These are phyloP conservation scores for Agapetus fuscipes DNA, from an alignment of 2,888 invertebrate genomes.

Conservation along the genomic window DNA sequence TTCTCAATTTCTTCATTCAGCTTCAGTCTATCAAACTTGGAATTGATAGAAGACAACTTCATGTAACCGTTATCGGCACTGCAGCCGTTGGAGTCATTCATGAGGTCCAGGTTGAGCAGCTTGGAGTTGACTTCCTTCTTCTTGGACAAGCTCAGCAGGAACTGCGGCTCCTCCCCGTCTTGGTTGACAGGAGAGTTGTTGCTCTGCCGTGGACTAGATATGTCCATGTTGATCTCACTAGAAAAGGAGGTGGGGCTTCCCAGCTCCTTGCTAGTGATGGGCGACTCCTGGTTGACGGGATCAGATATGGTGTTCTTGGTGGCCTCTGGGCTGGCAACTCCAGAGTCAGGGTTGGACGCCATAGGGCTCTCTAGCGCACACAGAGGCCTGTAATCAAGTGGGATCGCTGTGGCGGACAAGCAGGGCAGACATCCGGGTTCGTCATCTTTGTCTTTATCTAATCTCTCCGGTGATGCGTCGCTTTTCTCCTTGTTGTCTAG, in stretches of 20 bases:
- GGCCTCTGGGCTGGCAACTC: conserved; percentile 47
- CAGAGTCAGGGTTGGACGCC: conserved; percentile 41
- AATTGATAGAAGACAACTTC: background rate
- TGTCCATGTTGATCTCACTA: conserved; percentile 48
- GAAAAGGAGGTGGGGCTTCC: conserved; percentile 42
- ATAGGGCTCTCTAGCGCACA: conserved; percentile 32
- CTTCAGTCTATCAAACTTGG: background rate
- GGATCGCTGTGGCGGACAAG: conserved; percentile 29
- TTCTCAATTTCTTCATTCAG: no score
- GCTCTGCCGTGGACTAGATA: conserved; percentile 36
- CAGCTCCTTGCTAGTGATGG: conserved; percentile 36
- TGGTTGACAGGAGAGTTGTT: conserved; percentile 14
- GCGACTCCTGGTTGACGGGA: conserved; percentile 41
- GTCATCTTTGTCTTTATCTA: conserved; percentile 46
- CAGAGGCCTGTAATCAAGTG: conserved; percentile 38
- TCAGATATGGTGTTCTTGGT: conserved; percentile 48
- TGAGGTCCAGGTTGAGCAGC: no score
- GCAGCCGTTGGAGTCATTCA: conserved; percentile 11
- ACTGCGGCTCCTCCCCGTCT: conserved; percentile 22
- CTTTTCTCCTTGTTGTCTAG: conserved; percentile 42
- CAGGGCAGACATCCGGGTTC: conserved; percentile 25
- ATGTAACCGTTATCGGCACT: background rate
- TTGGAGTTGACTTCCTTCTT: conserved; percentile 12
- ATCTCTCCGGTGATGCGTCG: conserved; percentile 46
- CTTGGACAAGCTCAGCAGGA: conserved; percentile 22